Evolutionary conservation across 1,140 invertebrate species (phyloP).

Genomic region (Rhopalosiphum maidis): DNA sequence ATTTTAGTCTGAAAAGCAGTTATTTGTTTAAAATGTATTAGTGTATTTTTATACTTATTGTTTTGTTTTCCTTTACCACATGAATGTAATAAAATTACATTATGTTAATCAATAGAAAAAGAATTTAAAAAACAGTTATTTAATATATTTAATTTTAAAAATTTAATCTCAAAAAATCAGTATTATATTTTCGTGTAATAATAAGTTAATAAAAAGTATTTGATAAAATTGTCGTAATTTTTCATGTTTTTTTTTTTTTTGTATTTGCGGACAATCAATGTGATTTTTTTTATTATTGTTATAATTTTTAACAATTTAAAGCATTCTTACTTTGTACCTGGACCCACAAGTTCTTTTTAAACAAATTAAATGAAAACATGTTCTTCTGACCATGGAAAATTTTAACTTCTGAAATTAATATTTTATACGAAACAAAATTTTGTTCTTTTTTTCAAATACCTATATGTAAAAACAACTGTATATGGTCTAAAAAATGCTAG

Average conservation of each 20-base stretch:
- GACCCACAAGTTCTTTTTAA: background rate
- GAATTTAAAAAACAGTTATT: background rate
- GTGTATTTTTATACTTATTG: constrained; percentile 19
- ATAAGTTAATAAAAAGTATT: background rate
- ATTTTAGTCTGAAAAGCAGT: background rate
- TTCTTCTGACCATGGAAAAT: background rate
- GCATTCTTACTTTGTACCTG: constrained; percentile 12
- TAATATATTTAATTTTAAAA: background rate
- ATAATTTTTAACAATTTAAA: background rate
- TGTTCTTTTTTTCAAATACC: background rate
- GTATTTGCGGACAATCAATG: constrained; percentile 46
- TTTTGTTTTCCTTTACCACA: background rate
- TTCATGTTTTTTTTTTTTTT: constrained; percentile 25
- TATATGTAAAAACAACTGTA: background rate
- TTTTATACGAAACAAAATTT: background rate
- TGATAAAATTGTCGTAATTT: constrained; percentile 12
- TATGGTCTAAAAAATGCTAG: constrained; percentile 48
- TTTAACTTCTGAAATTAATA: background rate
- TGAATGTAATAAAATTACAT: background rate
- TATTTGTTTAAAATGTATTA: constrained; percentile 1
- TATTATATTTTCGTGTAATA: constrained; percentile 5
- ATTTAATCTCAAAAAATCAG: constrained; percentile 2
- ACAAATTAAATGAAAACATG: background rate
- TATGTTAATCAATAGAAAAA: background rate
- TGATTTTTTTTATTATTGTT: background rate